Conservation (phyloP, 2,797 vertebrate species). For the Neopelma chrysocephalum region DNA sequence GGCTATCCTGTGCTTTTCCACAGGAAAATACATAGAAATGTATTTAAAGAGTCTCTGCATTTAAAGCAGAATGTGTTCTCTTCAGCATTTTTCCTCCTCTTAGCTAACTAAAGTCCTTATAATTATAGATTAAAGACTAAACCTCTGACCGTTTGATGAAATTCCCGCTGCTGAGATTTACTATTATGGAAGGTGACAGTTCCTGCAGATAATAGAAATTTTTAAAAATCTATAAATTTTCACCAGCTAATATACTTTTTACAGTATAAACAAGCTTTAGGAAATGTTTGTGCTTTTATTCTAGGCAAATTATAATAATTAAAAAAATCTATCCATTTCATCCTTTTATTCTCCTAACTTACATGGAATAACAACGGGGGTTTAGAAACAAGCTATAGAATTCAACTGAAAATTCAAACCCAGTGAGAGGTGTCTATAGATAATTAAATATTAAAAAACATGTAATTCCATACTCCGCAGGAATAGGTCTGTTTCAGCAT, state of each 20-base stretch:
- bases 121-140: not conserved
- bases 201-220: not conserved
- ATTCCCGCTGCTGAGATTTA: not conserved
- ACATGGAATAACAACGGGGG: not conserved
- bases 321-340: not conserved
- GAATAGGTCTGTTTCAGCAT: not conserved
- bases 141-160: not conserved
- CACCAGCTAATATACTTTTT: not conserved
- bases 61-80: not conserved
- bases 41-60: not conserved
- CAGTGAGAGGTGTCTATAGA: not conserved
- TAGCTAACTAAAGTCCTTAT: not conserved
- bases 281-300: not conserved
- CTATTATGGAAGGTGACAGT: not conserved
- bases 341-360: not conserved
- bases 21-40: accelerated
- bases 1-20: not conserved
- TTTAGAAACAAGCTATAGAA: not conserved
- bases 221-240: not conserved
- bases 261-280: not conserved
- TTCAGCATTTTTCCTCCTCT: not conserved
- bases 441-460: not conserved
- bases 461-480: not conserved
- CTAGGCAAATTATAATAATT: not conserved
- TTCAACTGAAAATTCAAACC: not conserved